phyloP scores from a whole-genome alignment of 2,797 vertebrate species.

The Sternotherus odoratus region DNA sequence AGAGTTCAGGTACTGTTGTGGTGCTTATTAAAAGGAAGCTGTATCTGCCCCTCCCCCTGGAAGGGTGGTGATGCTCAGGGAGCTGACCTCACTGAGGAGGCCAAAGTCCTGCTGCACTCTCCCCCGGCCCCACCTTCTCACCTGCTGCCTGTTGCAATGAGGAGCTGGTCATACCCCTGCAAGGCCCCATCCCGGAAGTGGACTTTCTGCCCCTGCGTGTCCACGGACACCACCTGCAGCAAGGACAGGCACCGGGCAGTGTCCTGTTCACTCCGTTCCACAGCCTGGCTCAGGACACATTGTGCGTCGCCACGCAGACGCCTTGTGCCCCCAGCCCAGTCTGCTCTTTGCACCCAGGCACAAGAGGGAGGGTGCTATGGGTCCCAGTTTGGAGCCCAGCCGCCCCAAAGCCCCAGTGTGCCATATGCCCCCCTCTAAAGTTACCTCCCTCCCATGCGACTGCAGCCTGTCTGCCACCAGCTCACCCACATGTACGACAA shows the following conservation, averaged over 20 bases:
- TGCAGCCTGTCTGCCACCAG: too few species aligned
- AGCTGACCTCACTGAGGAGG: neutral
- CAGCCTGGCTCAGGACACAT: neutral
- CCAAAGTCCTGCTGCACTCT: neutral
- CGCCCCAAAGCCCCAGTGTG: too few species aligned
- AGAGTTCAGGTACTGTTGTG: neutral
- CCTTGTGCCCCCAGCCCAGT: too few species aligned
- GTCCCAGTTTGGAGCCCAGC: too few species aligned
- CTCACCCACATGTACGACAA: too few species aligned
- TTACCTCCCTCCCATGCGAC: too few species aligned
- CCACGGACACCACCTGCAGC: conserved; percentile 83
- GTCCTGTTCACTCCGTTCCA: neutral
- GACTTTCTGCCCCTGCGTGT: conserved; percentile 79
- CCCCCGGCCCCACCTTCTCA: conserved; percentile 36
- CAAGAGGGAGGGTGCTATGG: neutral
- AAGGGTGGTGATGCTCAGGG: too few species aligned
- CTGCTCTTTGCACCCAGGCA: neutral
- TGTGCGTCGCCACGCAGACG: neutral
- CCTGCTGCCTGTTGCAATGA: conserved; percentile 91
- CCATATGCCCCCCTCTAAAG: too few species aligned
- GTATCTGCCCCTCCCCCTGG: neutral
- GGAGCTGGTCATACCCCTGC: conserved; percentile 86
- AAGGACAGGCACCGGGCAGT: neutral
- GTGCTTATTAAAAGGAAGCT: neutral
- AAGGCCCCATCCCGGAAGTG: conserved; percentile 79